These are phyloP conservation scores for Drosophila nigromelanica DNA, from an alignment of 1,140 invertebrate genomes.

Conservation along the genomic window DNA sequence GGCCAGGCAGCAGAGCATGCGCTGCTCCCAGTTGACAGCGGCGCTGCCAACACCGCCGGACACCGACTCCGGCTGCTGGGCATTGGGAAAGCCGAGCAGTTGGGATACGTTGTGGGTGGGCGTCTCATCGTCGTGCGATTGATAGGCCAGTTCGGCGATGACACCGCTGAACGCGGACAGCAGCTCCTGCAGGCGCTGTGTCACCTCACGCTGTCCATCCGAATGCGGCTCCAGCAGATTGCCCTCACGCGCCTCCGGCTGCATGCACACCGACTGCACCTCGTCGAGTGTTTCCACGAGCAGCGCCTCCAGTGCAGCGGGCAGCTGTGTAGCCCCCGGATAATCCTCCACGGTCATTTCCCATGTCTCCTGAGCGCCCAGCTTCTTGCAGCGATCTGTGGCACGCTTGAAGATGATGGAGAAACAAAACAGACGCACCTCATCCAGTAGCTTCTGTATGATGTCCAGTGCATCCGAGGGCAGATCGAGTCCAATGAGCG, in stretches of 20 bases:
- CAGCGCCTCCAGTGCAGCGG: conserved; percentile 92
- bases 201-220: conserved; percentile 87
- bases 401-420: conserved; percentile 93
- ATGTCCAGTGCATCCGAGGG: conserved; percentile 92
- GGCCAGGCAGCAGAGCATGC: conserved; percentile 93
- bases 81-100: conserved; percentile 86
- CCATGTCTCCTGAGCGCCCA: conserved; percentile 94
- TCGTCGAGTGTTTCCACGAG: conserved; percentile 93
- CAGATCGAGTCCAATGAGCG: conserved; percentile 90
- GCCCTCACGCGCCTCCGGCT: conserved; percentile 88
- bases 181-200: conserved; percentile 89
- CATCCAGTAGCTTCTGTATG: conserved; percentile 93
- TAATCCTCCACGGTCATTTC: conserved; percentile 90
- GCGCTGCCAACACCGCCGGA: conserved; percentile 38
- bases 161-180: conserved; percentile 88
- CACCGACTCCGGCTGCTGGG: conserved; percentile 83
- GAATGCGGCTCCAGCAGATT: conserved; percentile 87
- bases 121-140: conserved; percentile 87
- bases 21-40: conserved; percentile 90
- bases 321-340: conserved; percentile 86
- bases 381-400: conserved; percentile 90
- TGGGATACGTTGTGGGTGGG: conserved; percentile 87
- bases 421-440: conserved; percentile 95
- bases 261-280: conserved; percentile 93
- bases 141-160: conserved; percentile 87